Percentiles rank a stretch among this genome's conserved stretches.
Conservation (phyloP, 2,888 invertebrate genomes). For the Acanthosepion lycidas region DNA sequence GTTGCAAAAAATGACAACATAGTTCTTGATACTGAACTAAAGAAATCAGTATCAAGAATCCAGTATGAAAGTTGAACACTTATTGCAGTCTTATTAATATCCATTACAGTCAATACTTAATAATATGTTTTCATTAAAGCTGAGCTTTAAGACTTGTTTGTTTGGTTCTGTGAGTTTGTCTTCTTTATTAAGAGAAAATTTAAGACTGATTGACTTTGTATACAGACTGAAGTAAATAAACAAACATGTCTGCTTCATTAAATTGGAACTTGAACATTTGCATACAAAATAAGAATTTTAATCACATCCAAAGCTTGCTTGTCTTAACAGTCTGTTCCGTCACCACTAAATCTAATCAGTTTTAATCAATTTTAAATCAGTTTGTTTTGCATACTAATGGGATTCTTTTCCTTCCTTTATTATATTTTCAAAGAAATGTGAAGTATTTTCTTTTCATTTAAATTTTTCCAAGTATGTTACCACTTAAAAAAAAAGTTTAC, state of each 20-base stretch:
- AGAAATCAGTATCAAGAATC: too few species aligned
- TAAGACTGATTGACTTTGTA: not conserved
- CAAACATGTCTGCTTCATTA: not conserved
- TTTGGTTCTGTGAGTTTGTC: not conserved
- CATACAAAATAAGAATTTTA: constrained; percentile 7
- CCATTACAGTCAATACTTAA: too few species aligned
- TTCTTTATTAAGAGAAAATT: not conserved
- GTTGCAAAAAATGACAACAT: too few species aligned
- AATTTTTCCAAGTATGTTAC: not conserved
- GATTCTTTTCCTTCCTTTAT: not conserved
- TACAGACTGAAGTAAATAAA: not conserved
- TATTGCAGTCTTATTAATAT: too few species aligned
- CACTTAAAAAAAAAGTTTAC: not conserved
- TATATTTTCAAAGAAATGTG: not conserved
- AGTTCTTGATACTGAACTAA: too few species aligned
- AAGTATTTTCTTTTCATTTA: not conserved
- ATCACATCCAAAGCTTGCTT: not conserved
- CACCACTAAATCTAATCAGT: not conserved
- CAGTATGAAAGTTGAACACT: too few species aligned
- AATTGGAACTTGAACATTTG: not conserved
- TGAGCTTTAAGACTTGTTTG: too few species aligned
- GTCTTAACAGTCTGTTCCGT: not conserved
- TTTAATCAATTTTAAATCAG: constrained; percentile 13
- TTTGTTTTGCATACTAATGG: not conserved
- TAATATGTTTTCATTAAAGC: too few species aligned